Conservation (phyloP, 2,113 vertebrate species). For the Oncorhynchus masou region DNA sequence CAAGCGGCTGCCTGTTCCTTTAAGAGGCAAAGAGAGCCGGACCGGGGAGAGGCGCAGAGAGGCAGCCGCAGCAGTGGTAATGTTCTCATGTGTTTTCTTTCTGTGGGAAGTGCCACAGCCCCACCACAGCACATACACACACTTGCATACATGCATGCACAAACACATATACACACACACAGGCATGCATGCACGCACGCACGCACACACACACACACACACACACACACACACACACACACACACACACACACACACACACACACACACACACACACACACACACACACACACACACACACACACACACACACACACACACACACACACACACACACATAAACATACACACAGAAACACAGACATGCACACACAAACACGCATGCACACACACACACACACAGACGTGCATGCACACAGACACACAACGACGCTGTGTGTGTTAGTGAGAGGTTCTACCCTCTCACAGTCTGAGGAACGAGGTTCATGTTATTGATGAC, state of each 20-base stretch:
- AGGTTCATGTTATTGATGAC: slow-evolving; percentile 29
- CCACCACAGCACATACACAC: slow-evolving; percentile 10
- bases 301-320: too few relatives aligned
- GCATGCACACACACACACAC: not conserved
- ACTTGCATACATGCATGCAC: not conserved
- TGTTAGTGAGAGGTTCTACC: slow-evolving; percentile 41
- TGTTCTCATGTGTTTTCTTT: slow-evolving; percentile 29
- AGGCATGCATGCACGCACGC: not conserved
- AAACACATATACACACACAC: not conserved
- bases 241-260: not conserved
- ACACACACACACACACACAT: not conserved
- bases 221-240: not conserved
- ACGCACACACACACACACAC: not conserved
- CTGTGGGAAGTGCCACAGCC: slow-evolving; percentile 25
- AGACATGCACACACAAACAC: not conserved
- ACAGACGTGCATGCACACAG: not conserved
- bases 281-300: too few relatives aligned
- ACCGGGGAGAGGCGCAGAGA: slow-evolving; percentile 3
- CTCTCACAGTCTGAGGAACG: slow-evolving; percentile 32
- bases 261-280: not conserved
- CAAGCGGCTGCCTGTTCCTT: slow-evolving; percentile 1
- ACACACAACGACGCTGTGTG: not conserved
- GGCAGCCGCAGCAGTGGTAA: slow-evolving; percentile 26
- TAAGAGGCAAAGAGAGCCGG: slow-evolving; percentile 16
- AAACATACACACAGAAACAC: not conserved